Conservation (phyloP, 2,888 invertebrate genomes). For the Parthenolecanium corni region DNA sequence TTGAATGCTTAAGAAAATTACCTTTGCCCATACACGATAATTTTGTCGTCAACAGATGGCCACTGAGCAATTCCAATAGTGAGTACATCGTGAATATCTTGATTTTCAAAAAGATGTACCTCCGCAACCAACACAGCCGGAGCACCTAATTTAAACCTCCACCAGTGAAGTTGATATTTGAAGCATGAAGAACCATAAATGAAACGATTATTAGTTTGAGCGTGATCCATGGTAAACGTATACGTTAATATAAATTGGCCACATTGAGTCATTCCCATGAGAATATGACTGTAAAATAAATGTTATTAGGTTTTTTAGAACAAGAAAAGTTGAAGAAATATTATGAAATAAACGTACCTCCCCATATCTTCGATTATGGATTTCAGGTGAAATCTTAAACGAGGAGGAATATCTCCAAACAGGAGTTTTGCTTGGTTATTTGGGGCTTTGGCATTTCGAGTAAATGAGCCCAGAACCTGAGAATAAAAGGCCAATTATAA, state of each 20-base stretch:
- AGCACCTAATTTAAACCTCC: constrained; percentile 49
- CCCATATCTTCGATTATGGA: constrained; percentile 32
- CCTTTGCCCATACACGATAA: constrained; percentile 58
- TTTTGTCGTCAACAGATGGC: constrained; percentile 53
- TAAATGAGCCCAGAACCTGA: constrained; percentile 33
- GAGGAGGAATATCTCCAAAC: constrained; percentile 33
- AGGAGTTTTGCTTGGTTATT: constrained; percentile 33
- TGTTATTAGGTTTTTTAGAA: neutral
- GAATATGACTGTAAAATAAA: constrained; percentile 58
- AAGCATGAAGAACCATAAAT: constrained; percentile 34
- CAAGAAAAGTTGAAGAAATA: constrained; percentile 8
- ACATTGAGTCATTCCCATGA: constrained; percentile 90
- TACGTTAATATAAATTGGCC: constrained; percentile 86
- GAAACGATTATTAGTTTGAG: constrained; percentile 31
- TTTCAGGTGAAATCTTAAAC: constrained; percentile 32
- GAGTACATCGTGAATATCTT: constrained; percentile 40
- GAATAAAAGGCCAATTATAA: too few species aligned
- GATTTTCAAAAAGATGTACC: constrained; percentile 48
- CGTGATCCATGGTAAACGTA: constrained; percentile 49
- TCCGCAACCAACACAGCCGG: constrained; percentile 48
- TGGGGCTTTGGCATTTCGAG: constrained; percentile 30
- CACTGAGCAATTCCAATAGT: constrained; percentile 59
- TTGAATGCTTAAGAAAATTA: too few species aligned
- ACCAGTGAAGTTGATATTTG: constrained; percentile 56
- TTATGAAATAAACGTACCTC: constrained; percentile 32